Evolutionary conservation across 2,113 vertebrate genomes (phyloP).

Genomic region (Balaeniceps rex): DNA sequence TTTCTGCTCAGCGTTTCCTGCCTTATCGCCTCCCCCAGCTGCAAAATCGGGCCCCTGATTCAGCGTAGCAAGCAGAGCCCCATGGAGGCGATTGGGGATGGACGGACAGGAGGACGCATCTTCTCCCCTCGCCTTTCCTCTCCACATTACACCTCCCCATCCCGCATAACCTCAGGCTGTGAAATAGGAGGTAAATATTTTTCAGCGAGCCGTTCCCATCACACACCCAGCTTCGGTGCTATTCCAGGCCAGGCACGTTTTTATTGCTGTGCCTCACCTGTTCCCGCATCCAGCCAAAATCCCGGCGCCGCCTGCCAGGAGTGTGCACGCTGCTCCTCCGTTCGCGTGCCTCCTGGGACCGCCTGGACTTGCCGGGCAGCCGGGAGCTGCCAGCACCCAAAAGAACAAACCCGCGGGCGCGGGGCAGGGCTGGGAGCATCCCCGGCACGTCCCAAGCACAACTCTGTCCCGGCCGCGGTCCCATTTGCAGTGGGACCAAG

Average conservation of each 20-base stretch:
- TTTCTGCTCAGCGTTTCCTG: background rate
- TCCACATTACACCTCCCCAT: background rate
- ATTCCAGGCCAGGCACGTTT: background rate
- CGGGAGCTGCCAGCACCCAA: background rate
- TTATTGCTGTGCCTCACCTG: background rate
- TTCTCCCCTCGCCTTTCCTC: background rate
- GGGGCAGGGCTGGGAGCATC: background rate
- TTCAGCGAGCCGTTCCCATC: background rate
- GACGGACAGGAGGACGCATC: fast-evolving
- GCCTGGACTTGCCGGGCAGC: background rate
- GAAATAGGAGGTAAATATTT: background rate
- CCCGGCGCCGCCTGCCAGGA: background rate
- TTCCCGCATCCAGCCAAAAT: background rate
- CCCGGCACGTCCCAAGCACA: background rate
- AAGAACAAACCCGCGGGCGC: background rate
- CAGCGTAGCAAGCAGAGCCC: background rate
- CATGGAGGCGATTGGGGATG: background rate
- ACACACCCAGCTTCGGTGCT: background rate
- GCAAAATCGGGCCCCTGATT: background rate
- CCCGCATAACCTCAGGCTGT: background rate
- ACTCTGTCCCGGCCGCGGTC: background rate
- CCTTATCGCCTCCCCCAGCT: background rate
- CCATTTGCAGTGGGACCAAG: fast-evolving
- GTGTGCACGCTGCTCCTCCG: background rate
- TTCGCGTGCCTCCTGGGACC: background rate